phyloP scores from a whole-genome alignment of 2,888 invertebrate genomes.

The Diogma glabrata region DNA sequence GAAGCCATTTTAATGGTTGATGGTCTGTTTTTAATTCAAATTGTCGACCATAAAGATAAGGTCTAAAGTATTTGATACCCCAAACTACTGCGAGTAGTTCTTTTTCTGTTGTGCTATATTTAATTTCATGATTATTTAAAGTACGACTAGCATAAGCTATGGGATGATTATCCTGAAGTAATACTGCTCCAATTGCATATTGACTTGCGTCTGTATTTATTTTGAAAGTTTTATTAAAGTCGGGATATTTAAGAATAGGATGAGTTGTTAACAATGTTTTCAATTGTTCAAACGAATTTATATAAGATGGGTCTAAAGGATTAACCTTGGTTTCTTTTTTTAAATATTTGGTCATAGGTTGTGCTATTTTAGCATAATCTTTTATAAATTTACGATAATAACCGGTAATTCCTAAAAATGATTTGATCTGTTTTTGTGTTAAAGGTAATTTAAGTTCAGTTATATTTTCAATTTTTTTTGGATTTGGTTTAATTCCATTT shows the following conservation, averaged over 20 bases:
- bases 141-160: neutral
- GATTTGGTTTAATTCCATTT: neutral
- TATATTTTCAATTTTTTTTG: neutral
- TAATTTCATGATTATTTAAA: neutral
- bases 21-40: constrained; percentile 16
- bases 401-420: neutral
- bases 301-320: constrained; percentile 2
- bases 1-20: constrained; percentile 19
- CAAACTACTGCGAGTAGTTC: constrained; percentile 8
- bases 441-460: no score
- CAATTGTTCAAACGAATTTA: constrained; percentile 15
- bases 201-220: neutral
- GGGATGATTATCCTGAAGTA: neutral
- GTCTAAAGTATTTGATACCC: neutral
- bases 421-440: neutral
- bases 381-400: neutral
- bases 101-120: constrained; percentile 7
- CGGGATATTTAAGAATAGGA: neutral
- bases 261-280: constrained; percentile 14
- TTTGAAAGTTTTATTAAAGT: neutral
- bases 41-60: neutral
- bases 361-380: constrained; percentile 1
- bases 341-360: neutral
- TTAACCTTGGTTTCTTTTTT: constrained; percentile 12
- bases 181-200: neutral